Base-by-base conservation (phyloP, 2,113 vertebrate species). In the Argyrosomus japonicus region DNA sequence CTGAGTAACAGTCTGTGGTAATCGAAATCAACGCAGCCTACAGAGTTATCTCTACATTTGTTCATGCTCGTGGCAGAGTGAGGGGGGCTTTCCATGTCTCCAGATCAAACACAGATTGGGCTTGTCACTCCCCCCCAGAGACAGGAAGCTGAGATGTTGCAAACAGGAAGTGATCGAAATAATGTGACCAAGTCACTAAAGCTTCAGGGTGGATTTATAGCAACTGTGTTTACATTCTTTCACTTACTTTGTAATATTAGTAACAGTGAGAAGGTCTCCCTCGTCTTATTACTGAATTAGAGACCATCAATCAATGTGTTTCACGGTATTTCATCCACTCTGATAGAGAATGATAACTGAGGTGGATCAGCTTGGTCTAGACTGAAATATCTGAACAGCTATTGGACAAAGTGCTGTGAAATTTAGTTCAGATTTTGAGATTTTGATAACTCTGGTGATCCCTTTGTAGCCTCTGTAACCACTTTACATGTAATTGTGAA, bases 161-260 rank as follows among this genome's bases (percentile, higher is more conserved):
- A 68, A 87, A 87, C 67, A 83, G 84, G 72, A 83, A 84, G 76
- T 67, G 78, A 63, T 75, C 4, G 3, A 4, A 77, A 76, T 75
- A 82, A 75, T 62, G 69, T 27, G 18, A 45, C 15, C 21, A 47
- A 50, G 32, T 23, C 45, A 36, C 3, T 5, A 8, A 27, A 56
- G 25, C n/a, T 32, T 29, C 18, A 65, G 68, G 67, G 2, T 6
- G 13, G 25, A 54, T 72, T 71, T 27, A n/a, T 15, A 29, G 25
- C 18, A 25, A 25, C 13, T 53, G 10, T 29, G 4, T 60, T 32
- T n/a, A 48, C 11, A 2, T 43, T 21, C 13, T 76, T 62, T 18
- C 2, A 68, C 63, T 67, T 36, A 3, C n/a, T 73, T 36, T 27
- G 11, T 23, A 21, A 25, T 23, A 6, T 8, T 15, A 65, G 65